phyloP scores from a whole-genome alignment of 2,113 vertebrate species.

The Poicephalus gulielmi region DNA sequence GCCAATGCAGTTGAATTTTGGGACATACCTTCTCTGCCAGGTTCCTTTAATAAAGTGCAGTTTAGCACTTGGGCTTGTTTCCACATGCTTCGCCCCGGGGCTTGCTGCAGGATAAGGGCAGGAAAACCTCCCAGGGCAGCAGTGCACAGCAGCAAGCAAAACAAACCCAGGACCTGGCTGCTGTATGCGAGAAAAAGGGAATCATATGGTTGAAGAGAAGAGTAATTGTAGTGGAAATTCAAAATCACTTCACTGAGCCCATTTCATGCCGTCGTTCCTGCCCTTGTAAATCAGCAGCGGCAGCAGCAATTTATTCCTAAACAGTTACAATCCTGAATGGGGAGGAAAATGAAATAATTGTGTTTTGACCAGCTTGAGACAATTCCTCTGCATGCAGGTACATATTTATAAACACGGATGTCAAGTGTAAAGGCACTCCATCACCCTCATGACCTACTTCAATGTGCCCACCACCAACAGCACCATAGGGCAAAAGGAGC shows the following conservation, averaged over 20 bases:
- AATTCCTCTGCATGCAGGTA: slow-evolving; percentile 24
- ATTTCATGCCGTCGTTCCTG: slow-evolving; percentile 64
- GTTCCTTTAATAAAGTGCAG: neutral
- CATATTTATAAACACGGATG: slow-evolving; percentile 26
- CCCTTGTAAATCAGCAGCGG: slow-evolving; percentile 69
- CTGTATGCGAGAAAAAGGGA: slow-evolving; percentile 52
- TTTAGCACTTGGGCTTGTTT: slow-evolving; percentile 18
- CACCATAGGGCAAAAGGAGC: neutral
- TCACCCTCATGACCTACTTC: neutral
- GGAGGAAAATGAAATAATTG: slow-evolving; percentile 75
- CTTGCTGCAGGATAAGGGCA: neutral
- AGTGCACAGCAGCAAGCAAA: neutral
- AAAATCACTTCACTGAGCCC: slow-evolving; percentile 73
- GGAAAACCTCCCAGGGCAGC: neutral
- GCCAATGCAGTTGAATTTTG: neutral
- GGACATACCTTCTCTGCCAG: neutral
- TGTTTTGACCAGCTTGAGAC: slow-evolving; percentile 64
- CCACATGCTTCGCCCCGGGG: neutral
- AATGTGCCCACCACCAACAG: neutral
- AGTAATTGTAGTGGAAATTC: slow-evolving; percentile 78
- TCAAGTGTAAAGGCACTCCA: neutral
- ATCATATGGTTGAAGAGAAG: slow-evolving; percentile 74
- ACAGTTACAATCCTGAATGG: slow-evolving; percentile 61
- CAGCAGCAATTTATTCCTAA: slow-evolving; percentile 71
- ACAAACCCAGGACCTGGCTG: neutral